Conservation (phyloP, 2,113 vertebrate genomes). For the Cinclus mexicanus region DNA sequence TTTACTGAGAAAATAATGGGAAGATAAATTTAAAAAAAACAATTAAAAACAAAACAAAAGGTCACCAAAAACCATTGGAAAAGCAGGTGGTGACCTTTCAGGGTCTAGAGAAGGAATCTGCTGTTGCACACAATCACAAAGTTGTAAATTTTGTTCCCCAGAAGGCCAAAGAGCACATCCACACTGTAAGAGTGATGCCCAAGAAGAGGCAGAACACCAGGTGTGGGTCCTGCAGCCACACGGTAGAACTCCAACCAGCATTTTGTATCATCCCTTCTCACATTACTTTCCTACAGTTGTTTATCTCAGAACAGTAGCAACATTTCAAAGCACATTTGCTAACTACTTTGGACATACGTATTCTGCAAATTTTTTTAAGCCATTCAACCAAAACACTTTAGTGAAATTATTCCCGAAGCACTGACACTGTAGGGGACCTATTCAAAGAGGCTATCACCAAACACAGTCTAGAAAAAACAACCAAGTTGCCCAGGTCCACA, state of each 20-base stretch:
- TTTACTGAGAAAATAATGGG: not conserved
- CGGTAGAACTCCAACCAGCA: fast-evolving
- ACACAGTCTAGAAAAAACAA: not conserved
- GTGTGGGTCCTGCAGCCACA: not conserved
- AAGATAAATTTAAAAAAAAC: not conserved
- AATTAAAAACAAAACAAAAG: not conserved
- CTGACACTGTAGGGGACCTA: not conserved
- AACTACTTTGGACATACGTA: not conserved
- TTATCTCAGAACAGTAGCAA: not conserved
- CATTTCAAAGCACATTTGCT: not conserved
- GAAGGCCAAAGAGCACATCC: not conserved
- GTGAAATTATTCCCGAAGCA: not conserved
- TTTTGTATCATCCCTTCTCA: not conserved
- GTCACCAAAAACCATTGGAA: not conserved
- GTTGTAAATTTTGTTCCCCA: not conserved
- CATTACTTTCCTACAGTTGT: not conserved
- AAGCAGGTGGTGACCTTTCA: not conserved
- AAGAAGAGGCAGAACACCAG: not conserved
- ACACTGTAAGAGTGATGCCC: not conserved
- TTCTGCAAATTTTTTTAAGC: not conserved
- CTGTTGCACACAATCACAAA: not conserved
- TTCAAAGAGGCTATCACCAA: not conserved
- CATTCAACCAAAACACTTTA: not conserved
- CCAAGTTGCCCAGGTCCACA: not conserved
- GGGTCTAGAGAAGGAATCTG: not conserved